phyloP scores from a whole-genome alignment of 2,888 invertebrate species.

The Phrixothrix hirtus region DNA sequence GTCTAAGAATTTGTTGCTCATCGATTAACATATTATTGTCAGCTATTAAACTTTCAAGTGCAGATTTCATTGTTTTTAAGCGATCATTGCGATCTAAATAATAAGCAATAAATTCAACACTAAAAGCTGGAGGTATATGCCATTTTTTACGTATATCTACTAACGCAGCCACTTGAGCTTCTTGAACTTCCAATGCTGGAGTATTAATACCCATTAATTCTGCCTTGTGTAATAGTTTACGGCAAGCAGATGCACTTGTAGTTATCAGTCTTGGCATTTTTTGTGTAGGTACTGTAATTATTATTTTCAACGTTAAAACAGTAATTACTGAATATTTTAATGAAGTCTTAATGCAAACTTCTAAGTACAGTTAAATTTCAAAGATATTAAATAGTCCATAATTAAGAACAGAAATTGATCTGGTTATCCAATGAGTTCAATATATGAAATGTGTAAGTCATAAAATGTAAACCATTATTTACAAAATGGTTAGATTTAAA shows the following conservation, averaged over 20 bases:
- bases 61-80: slow-evolving; percentile 75
- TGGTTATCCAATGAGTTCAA: no score
- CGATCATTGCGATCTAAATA: slow-evolving; percentile 87
- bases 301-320: no score
- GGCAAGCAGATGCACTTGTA: slow-evolving; percentile 87
- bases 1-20: slow-evolving; percentile 76
- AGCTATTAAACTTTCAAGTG: slow-evolving; percentile 73
- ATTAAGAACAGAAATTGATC: no score
- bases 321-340: no score
- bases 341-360: no score
- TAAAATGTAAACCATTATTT: no score
- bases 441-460: no score
- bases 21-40: slow-evolving; percentile 74
- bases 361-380: no score
- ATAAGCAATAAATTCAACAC: slow-evolving; percentile 92
- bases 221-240: slow-evolving; percentile 80
- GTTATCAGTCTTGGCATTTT: slow-evolving; percentile 91
- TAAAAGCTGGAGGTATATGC: slow-evolving; percentile 93
- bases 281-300: slow-evolving; percentile 79
- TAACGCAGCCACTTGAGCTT: slow-evolving; percentile 78
- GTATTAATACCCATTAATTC: slow-evolving; percentile 90
- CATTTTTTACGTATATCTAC: slow-evolving; percentile 89
- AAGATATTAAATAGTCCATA: no score
- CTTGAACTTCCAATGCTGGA: slow-evolving; percentile 77
- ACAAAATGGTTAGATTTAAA: no score